Conservation (phyloP, 1,140 invertebrate genomes). For the Heliconius nattereri region DNA sequence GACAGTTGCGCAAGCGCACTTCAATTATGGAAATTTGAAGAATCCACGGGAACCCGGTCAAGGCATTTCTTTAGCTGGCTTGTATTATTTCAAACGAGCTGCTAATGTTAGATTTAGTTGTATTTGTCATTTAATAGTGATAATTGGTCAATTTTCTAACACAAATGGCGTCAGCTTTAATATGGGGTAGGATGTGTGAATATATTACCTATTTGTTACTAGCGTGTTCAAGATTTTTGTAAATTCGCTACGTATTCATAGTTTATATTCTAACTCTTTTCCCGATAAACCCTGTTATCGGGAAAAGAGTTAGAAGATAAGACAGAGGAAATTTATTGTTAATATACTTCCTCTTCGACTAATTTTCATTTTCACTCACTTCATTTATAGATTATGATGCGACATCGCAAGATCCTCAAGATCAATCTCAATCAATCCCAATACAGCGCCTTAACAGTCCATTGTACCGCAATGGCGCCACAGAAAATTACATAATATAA, state of each 20-base stretch:
- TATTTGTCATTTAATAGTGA: background rate
- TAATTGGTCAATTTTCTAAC: background rate
- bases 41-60: conserved; percentile 46
- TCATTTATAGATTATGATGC: no score
- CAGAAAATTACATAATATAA: background rate
- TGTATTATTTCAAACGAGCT: background rate
- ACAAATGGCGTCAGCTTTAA: background rate
- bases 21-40: conserved; percentile 43
- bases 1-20: conserved; percentile 35
- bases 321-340: no score
- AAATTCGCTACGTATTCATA: background rate
- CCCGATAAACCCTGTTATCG: no score
- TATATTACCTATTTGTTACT: background rate
- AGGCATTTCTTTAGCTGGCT: conserved; percentile 26
- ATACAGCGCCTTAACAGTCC: background rate
- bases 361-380: no score
- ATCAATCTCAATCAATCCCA: background rate
- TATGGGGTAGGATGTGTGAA: background rate
- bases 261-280: background rate
- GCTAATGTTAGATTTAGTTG: background rate
- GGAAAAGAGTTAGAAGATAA: no score
- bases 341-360: no score
- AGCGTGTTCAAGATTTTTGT: background rate
- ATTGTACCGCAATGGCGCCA: background rate
- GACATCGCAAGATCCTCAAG: no score